phyloP scores from a whole-genome alignment of 2,888 invertebrate species.

The Microplitis deprimator region DNA sequence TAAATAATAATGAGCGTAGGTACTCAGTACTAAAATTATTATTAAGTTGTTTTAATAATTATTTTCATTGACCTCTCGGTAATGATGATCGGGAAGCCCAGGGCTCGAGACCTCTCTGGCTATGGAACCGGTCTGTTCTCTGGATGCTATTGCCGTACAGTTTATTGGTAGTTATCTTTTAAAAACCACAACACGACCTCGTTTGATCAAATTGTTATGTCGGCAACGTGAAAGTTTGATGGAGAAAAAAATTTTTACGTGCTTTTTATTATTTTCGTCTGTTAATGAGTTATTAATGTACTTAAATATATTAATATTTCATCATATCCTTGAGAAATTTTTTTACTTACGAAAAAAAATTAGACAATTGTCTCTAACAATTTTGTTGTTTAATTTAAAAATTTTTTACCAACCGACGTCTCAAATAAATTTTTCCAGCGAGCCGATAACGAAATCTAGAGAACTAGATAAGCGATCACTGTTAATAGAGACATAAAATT shows the following conservation, averaged over 20 bases:
- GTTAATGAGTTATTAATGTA: background rate
- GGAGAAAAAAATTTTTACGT: background rate
- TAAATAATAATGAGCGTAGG: background rate
- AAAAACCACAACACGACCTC: conserved; percentile 35
- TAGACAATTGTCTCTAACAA: no score
- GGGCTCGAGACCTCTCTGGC: background rate
- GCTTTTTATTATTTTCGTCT: background rate
- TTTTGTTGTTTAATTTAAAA: no score
- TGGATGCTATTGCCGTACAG: background rate
- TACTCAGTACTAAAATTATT: conserved; percentile 53
- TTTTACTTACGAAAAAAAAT: no score
- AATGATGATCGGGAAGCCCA: background rate
- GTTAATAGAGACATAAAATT: no score
- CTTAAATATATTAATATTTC: background rate
- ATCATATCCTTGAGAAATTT: no score
- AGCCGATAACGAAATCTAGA: no score
- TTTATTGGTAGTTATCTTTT: background rate
- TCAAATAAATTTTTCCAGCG: no score
- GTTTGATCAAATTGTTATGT: conserved; percentile 41
- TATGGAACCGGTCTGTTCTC: background rate
- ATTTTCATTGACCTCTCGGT: background rate
- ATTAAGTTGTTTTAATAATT: conserved; percentile 12
- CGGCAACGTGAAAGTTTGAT: conserved; percentile 31
- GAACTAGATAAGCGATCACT: no score
- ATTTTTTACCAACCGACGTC: no score